Evolutionary conservation across 2,888 invertebrate species (phyloP).

Genomic region (Ceraclea dissimilis): DNA sequence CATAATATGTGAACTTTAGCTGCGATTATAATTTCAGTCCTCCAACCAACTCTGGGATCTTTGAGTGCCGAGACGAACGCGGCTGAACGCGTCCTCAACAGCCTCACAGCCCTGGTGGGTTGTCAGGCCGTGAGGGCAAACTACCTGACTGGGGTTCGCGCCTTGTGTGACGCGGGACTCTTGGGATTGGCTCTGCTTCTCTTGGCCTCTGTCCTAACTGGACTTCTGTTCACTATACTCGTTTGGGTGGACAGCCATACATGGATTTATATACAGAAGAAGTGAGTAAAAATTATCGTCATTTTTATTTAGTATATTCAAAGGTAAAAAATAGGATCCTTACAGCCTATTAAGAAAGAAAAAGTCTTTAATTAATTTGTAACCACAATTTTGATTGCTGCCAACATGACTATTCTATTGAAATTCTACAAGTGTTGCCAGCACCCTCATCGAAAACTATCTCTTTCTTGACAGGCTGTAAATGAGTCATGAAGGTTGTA

Average conservation of each 20-base stretch:
- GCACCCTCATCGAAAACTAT: no score
- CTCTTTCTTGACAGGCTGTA: no score
- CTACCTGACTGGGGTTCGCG: slow-evolving; percentile 71
- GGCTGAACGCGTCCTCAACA: slow-evolving; percentile 64
- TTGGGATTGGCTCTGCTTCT: slow-evolving; percentile 80
- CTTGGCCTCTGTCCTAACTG: slow-evolving; percentile 77
- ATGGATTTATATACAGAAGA: slow-evolving; percentile 92
- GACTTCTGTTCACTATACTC: slow-evolving; percentile 82
- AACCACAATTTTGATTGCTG: no score
- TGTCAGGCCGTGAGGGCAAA: slow-evolving; percentile 78
- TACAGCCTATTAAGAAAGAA: neutral
- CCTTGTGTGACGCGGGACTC: slow-evolving; percentile 77
- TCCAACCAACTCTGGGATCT: slow-evolving; percentile 68
- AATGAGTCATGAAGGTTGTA: no score
- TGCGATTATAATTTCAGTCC: slow-evolving; percentile 33
- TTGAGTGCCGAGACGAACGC: slow-evolving; percentile 71
- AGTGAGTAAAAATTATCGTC: slow-evolving; percentile 43
- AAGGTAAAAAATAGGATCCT: no score
- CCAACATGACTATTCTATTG: no score
- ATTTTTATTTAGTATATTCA: neutral
- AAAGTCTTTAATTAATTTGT: no score
- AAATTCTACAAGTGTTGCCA: no score
- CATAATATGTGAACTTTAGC: neutral
- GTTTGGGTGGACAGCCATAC: slow-evolving; percentile 94
- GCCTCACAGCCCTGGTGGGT: slow-evolving; percentile 63